Percentiles rank a stretch among this genome's conserved stretches.
Conservation (phyloP, 2,797 vertebrate genomes). For the Cyprinodon diabolis region DNA sequence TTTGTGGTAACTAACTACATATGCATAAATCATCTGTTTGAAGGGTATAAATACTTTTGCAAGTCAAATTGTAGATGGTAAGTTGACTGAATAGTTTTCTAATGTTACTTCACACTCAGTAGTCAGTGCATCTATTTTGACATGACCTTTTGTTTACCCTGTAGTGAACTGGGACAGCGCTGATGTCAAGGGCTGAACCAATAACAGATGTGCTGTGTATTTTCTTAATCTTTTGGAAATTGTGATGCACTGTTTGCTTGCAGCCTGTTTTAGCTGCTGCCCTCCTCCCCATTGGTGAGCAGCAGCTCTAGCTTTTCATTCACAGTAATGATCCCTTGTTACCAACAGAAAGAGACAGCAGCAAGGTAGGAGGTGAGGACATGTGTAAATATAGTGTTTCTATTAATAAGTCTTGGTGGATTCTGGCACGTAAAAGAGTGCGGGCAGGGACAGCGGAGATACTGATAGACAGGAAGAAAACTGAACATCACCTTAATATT, state of each 20-base stretch:
- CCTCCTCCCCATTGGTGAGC: slow-evolving; percentile 8
- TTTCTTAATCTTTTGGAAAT: slow-evolving; percentile 25
- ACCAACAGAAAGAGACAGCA: slow-evolving; percentile 31
- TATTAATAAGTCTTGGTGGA: slow-evolving; percentile 61
- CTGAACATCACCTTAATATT: slow-evolving; percentile 21
- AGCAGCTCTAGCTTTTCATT: slow-evolving; percentile 13
- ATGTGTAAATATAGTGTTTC: slow-evolving; percentile 59
- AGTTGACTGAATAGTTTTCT: too few species aligned
- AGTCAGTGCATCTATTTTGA: neutral
- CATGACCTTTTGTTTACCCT: neutral
- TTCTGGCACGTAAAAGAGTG: slow-evolving; percentile 33
- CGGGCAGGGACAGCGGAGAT: neutral
- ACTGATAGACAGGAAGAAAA: neutral
- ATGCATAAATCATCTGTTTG: neutral
- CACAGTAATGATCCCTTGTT: slow-evolving; percentile 46
- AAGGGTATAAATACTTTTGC: neutral
- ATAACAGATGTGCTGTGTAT: slow-evolving; percentile 34
- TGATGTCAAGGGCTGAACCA: neutral
- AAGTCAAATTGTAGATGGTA: too few species aligned
- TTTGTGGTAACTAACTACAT: neutral
- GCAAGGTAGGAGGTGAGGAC: slow-evolving; percentile 38
- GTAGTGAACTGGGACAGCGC: neutral
- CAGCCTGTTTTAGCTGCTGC: slow-evolving; percentile 30
- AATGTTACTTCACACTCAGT: too few species aligned
- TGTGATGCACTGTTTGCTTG: slow-evolving; percentile 28